Conservation (phyloP, 2,113 vertebrate species). For the Zeus faber region DNA sequence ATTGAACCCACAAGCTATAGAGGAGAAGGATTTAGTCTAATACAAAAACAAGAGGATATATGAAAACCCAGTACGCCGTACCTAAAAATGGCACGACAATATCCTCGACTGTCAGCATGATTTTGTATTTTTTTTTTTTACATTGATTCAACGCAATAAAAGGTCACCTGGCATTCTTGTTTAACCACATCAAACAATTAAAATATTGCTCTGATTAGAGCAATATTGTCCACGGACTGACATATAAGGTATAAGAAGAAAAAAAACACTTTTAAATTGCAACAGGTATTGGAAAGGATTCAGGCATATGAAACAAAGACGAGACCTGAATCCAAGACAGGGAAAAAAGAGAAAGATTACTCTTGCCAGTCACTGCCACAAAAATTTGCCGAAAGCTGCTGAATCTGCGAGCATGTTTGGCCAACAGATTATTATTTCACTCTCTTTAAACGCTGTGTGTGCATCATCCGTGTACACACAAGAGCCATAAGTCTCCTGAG, state of each 20-base stretch:
- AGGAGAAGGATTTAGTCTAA: no score
- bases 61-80: background rate
- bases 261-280: background rate
- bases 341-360: no score
- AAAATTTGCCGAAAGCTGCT: background rate
- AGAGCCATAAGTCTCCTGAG: constrained; percentile 73
- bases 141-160: background rate
- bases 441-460: constrained; percentile 70
- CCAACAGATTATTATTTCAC: constrained; percentile 53
- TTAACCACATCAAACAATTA: background rate
- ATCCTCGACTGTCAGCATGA: no score
- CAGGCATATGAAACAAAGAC: background rate
- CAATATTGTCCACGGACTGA: background rate
- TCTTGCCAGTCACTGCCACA: background rate
- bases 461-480: constrained; percentile 72
- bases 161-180: background rate
- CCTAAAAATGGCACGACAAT: no score
- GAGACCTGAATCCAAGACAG: background rate
- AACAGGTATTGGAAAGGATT: background rate
- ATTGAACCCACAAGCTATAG: no score
- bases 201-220: background rate
- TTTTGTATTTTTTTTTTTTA: background rate
- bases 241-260: background rate
- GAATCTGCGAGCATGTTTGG: constrained; percentile 5
- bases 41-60: constrained; percentile 8